Evolutionary conservation across 2,888 invertebrate species (phyloP), one percentile per base, ranked within the genome.

Genomic region (Eristalinus aeneus): DNA sequence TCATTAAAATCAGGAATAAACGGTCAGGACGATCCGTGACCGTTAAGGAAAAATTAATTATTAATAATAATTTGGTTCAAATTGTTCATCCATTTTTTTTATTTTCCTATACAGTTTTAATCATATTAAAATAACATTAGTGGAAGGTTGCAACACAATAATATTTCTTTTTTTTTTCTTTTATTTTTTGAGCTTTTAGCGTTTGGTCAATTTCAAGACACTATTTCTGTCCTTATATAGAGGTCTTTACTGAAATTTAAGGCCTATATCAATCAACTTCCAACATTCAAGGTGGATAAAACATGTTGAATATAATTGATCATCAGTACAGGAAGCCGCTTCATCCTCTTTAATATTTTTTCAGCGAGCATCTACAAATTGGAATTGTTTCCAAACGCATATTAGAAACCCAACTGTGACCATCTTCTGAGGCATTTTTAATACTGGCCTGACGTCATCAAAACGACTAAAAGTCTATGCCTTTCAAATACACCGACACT

Each of bases 401-500:
- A 79, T 78, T 60, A 79, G 83, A 60, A 79, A 79, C 79, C 83
- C 74, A 84, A 79, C 83, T 79, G 79, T 79, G 83, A 84, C 69
- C 83, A 79, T 83, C 74, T 84, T 83, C 46, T 60, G 74, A 83
- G 78, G 58, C 83, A 69, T 67, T 73, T 79, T 79, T 75, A 75
- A 71, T 84, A 61, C 54, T 69, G 39, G 65, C 34, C 79, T 75
- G 83, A 84, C 83, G 83, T 84, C 83, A 84, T 84, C 79, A 56
- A 23, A 84, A 74, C 79, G 83, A 74, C 83, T 84, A 75, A 84
- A 79, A 74, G 83, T 84, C 79, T 84, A 71, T 71, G 79, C 74
- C 83, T 84, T 84, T 84, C 79, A 84, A 79, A 79, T 75, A 79
- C 69, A 84, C 83, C 83, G 83, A 79, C 83, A 74, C 39, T 8